Conservation (phyloP, 2,888 invertebrate genomes). For the Agrochola litura region DNA sequence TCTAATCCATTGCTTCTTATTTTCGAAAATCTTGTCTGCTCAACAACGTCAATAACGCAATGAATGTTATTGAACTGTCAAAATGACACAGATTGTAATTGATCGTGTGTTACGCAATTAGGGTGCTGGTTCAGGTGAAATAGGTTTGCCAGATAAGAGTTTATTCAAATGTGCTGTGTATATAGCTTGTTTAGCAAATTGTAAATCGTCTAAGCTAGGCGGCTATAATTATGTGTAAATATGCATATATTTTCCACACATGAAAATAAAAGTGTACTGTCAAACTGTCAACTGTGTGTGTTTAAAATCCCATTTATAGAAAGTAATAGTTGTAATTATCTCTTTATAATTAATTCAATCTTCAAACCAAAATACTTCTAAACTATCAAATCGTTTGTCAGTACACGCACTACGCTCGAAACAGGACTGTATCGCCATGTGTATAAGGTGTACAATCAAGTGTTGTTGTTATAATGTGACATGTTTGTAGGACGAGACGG, state of each 20-base stretch:
- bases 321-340: not conserved
- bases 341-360: not conserved
- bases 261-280: slow-evolving; percentile 48
- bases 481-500: slow-evolving; percentile 91
- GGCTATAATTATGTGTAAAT: slow-evolving; percentile 44
- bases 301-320: not conserved
- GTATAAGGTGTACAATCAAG: slow-evolving; percentile 28
- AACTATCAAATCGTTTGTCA: slow-evolving; percentile 34
- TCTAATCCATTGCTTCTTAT: too few species aligned
- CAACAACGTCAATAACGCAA: too few species aligned
- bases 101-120: too few species aligned
- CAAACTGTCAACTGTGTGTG: slow-evolving; percentile 10
- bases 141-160: not conserved
- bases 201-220: slow-evolving; percentile 24
- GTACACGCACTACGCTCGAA: slow-evolving; percentile 48
- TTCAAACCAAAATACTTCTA: not conserved
- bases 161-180: not conserved
- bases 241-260: slow-evolving; percentile 25
- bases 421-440: slow-evolving; percentile 28
- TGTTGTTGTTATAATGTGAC: slow-evolving; percentile 25
- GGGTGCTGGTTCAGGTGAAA: not conserved
- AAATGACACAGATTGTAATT: too few species aligned
- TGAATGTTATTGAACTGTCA: too few species aligned
- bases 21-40: too few species aligned
- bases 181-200: slow-evolving; percentile 27